phyloP scores from a whole-genome alignment of 1,140 invertebrate species.

The Drosophila erecta region DNA sequence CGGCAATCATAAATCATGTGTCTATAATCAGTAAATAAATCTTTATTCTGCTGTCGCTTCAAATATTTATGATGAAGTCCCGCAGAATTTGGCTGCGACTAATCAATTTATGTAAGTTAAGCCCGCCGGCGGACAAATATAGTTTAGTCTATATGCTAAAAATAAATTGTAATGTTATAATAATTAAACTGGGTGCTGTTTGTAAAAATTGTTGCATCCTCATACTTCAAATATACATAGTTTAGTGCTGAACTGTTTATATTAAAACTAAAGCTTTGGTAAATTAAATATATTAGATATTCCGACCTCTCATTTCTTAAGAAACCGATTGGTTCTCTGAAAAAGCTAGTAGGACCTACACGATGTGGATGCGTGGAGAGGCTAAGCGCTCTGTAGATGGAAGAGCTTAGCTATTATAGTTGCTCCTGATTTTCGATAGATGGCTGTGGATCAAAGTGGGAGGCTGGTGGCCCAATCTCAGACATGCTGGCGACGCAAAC shows the following conservation, averaged over 20 bases:
- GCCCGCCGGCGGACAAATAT: slow-evolving; percentile 1
- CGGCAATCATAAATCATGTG: slow-evolving; percentile 67
- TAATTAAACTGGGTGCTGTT: not conserved
- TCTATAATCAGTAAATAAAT: slow-evolving; percentile 73
- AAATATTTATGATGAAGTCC: slow-evolving; percentile 72
- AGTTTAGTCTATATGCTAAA: not conserved
- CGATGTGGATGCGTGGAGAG: slow-evolving; percentile 4
- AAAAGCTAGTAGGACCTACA: not conserved
- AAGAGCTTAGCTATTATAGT: slow-evolving; percentile 51
- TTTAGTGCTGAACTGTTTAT: too few relatives aligned
- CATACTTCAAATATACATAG: too few relatives aligned
- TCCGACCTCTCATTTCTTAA: too few relatives aligned
- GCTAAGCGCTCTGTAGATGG: slow-evolving; percentile 6
- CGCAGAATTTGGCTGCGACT: slow-evolving; percentile 48
- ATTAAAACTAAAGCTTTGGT: too few relatives aligned
- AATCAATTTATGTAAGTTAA: slow-evolving; percentile 79
- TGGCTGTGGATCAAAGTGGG: not conserved
- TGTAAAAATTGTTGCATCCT: too few relatives aligned
- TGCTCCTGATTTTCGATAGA: slow-evolving; percentile 33
- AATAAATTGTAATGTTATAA: not conserved
- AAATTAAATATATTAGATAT: too few relatives aligned
- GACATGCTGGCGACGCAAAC: slow-evolving; percentile 81
- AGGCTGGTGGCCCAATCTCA: slow-evolving; percentile 35
- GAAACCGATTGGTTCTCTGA: not conserved
- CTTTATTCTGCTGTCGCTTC: slow-evolving; percentile 57